Base-by-base conservation (phyloP, 2,113 vertebrate genomes). In the Acrocephalus arundinaceus region DNA sequence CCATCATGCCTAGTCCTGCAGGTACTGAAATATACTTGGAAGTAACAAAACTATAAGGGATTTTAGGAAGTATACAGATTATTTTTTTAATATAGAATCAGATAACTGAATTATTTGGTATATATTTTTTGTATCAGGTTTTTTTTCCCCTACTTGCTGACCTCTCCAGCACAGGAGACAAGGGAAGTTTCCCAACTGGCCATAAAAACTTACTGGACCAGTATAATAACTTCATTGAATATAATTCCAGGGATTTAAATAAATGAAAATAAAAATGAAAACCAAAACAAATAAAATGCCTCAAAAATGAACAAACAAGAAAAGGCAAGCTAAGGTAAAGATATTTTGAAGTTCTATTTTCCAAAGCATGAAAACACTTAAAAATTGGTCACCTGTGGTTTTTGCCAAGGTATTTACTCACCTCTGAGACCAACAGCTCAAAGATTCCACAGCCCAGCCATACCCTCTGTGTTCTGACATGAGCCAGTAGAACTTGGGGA, bases 1-100 rank as follows among this genome's bases (percentile, higher is more conserved):
- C 99, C 43, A 99, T 99, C 97, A 99, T 99, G 99, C 99, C 99
- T 93, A 99, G 99, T 97, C 99, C 99, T 97, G 99, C 99, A 99
- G 99, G 99, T 99, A 98, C 41, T 94, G 83, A 97, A 95, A 89
- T 46, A 39, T 17, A 75, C 62, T 51, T 19, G 17, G 33, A 91
- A 80, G 25, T 58, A 59, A 67, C 41, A 72, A 45, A 72, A 37
- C 20, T 70, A 8, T 6, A 46, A 54, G 8, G 18, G 27, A 41
- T 55, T 73, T 63, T 65, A 89, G 68, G 30, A 85, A 80, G 17
- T 46, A 59, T 2, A 18, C 2, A 3, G 28, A 35, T 45, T 41
- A 4, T 21, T 59, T 77, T 83, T 85, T 78, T 49, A 35, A 21
- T 65, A 12, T 76, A 58, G 25, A 57, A 24, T 37, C 24, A 30